Evolutionary conservation across 2,113 vertebrate species (phyloP), one percentile per base, ranked within the genome.

Genomic region (Podocnemis expansa): DNA sequence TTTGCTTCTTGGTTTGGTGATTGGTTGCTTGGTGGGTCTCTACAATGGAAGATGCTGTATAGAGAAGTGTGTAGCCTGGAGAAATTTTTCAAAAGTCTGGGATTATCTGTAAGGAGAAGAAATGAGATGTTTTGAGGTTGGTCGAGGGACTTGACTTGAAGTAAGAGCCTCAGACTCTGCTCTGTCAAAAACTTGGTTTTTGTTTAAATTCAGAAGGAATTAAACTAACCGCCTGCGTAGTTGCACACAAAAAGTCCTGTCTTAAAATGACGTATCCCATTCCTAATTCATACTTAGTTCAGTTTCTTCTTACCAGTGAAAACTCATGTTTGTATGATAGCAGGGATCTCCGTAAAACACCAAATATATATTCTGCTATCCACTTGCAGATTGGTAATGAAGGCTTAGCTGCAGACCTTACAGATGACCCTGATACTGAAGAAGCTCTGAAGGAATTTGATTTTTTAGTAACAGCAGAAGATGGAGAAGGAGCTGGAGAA

Each of bases 361-460:
- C 78, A 47, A 91, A 92, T 60, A 90, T 93, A 89, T 82, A 84
- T 73, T 84, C 17, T 78, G 41, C 43, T 58, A 67, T 85, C 89
- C 78, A 19, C 79, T 96, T 96, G 78, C 90, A 99, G 98, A 98
- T 99, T 91, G 98, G 98, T 94, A 99, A 99, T 97, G 99, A 99
- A 98, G 98, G 98, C 89, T 98, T 99, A 97, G 98, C 99, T 52
- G 99, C 99, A 38, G 99, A 99, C 95, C 98, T 99, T 95, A 98
- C 98, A 89, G 99, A 99, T 92, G 98, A 99, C 67, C 97, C 98
- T 8, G 99, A 99, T 98, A 99, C 99, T 73, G 99, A 99, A 96
- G 99, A 99, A 98, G 99, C 99, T 4, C 98, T 99, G 97, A 99
- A 99, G 98, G 99, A 99, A 97, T 99, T 99, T 98, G 99, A 99